Conservation (phyloP, 1,140 invertebrate genomes). For the Cyclargus thomasi region DNA sequence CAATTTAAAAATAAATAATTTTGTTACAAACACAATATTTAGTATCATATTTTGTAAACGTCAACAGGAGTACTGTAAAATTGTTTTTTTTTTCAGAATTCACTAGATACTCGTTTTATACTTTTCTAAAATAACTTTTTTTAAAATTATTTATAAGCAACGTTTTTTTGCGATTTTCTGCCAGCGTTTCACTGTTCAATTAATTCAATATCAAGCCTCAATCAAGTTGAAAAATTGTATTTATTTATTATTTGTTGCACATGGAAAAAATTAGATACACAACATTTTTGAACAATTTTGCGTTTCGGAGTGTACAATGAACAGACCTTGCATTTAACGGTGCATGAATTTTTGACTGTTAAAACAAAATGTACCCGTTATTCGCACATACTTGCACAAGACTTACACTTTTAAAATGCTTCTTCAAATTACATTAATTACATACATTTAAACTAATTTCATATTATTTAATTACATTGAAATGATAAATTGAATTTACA, state of each 20-base stretch:
- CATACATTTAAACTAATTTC: neutral
- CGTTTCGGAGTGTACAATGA: too few relatives aligned
- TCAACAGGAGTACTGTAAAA: too few relatives aligned
- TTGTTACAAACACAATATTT: neutral
- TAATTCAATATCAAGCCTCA: neutral
- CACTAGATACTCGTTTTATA: too few relatives aligned
- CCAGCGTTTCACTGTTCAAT: neutral
- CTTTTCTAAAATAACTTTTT: neutral
- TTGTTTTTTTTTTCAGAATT: too few relatives aligned
- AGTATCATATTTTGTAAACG: too few relatives aligned
- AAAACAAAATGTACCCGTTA: neutral
- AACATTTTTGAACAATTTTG: too few relatives aligned
- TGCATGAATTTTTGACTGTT: constrained; percentile 9
- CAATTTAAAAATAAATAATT: neutral
- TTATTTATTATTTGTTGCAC: too few relatives aligned
- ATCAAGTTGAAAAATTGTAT: neutral
- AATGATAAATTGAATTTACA: neutral
- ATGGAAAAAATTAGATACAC: too few relatives aligned
- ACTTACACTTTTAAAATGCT: neutral
- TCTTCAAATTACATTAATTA: constrained; percentile 1
- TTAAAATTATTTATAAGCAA: neutral
- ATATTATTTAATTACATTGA: neutral
- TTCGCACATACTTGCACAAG: neutral
- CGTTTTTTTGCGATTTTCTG: neutral
- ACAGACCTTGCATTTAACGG: neutral